Evolutionary conservation across 1,140 invertebrate genomes (phyloP).

Genomic region (Cepaea nemoralis): DNA sequence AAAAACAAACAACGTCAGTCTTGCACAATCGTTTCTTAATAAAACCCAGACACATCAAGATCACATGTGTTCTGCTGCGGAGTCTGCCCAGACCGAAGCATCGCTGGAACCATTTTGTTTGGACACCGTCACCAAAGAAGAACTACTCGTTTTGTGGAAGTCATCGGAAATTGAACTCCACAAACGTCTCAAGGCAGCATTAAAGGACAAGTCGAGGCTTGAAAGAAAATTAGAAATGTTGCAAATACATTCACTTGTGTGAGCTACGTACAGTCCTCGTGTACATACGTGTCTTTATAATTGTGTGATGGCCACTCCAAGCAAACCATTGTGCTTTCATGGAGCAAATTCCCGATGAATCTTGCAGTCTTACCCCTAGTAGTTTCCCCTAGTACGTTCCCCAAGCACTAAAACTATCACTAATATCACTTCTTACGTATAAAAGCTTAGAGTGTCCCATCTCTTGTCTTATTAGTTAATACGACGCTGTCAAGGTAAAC

Average conservation of each 20-base stretch:
- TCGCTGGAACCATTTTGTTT: constrained; percentile 48
- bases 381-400: too few species aligned
- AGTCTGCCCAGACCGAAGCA: constrained; percentile 9
- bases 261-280: constrained; percentile 5
- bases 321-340: too few species aligned
- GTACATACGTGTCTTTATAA: too few species aligned
- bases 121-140: constrained; percentile 77
- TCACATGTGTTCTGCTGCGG: constrained; percentile 44
- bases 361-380: too few species aligned
- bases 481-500: too few species aligned
- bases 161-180: constrained; percentile 80
- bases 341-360: too few species aligned
- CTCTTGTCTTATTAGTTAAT: too few species aligned
- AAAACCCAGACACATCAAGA: constrained; percentile 51
- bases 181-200: constrained; percentile 77
- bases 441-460: too few species aligned
- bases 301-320: too few species aligned
- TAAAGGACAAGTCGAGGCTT: constrained; percentile 77
- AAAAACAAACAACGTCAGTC: constrained; percentile 46
- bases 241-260: constrained; percentile 50
- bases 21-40: constrained; percentile 40
- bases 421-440: too few species aligned
- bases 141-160: constrained; percentile 80
- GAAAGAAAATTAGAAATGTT: constrained; percentile 65
- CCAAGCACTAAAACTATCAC: too few species aligned